Evolutionary conservation across 1,140 invertebrate species (phyloP), one percentile per base, ranked within the genome.

Genomic region (Telenomus remus): DNA sequence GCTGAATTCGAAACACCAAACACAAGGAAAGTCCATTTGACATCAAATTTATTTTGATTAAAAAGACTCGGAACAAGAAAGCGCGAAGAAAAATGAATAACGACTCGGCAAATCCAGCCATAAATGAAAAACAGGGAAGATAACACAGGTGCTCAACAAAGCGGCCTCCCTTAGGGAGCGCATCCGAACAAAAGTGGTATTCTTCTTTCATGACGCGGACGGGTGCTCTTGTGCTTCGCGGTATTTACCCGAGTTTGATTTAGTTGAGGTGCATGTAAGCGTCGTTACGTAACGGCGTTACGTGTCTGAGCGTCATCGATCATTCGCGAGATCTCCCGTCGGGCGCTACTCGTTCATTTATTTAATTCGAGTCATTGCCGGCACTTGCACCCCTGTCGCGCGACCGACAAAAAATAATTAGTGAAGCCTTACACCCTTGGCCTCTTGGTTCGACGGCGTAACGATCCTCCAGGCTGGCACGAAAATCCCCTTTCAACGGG

Each of bases 361-460:
- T 87, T 86, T 83, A 85, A 86, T 87, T 85, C 84, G 76, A 86
- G 82, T 85, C 82, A 83, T 81, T 81, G 82, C 74, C 75, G 79
- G 74, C 77, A 79, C 78, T 79, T 79, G 80, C 84, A 82, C 84
- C 84, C 85, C 81, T 83, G 82, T 86, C 82, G 83, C 80, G 82
- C 81, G 82, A 75, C 81, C 82, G 80, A 85, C 85, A 85, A 87
- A 87, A 86, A 87, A 86, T 86, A 86, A 88, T 86, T 87, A 87
- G 85, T 84, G 84, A 85, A 87, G 84, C 85, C 86, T 84, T 85
- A 86, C 80, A 79, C 82, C 82, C 84, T 78, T 64, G 57, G 53
- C 50, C 69, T 49, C 39, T 13, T 9, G 13, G 37, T 53, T 51
- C 42, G 54, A 27, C 79, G 72, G 74, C 81, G 46, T 61, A 80